Conservation (phyloP, 2,888 invertebrate genomes). For the Thecophora atra region DNA sequence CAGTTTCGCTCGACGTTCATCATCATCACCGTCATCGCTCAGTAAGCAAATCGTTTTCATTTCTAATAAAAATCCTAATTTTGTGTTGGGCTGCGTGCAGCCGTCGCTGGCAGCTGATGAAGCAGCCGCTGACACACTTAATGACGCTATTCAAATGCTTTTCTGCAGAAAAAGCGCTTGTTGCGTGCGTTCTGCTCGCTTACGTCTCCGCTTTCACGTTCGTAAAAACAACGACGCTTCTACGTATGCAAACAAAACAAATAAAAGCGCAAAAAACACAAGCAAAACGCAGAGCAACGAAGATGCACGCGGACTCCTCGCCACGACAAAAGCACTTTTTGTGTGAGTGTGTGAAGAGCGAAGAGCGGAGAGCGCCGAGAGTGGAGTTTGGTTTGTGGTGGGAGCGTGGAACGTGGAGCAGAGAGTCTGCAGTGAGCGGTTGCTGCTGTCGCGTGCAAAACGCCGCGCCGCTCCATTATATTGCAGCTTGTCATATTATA, state of each 20-base stretch:
- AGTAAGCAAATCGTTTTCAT: constrained; percentile 21
- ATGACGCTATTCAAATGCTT: constrained; percentile 32
- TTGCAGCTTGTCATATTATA: constrained; percentile 32
- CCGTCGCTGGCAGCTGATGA: constrained; percentile 7
- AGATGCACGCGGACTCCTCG: constrained; percentile 10
- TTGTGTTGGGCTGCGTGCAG: constrained; percentile 31
- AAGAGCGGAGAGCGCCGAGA: background rate
- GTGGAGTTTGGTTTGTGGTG: background rate
- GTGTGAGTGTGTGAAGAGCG: background rate
- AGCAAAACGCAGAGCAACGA: constrained; percentile 1
- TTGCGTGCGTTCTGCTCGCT: constrained; percentile 4
- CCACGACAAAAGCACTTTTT: constrained; percentile 27
- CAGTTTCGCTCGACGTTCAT: constrained; percentile 8
- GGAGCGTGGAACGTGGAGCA: background rate
- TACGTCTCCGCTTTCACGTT: constrained; percentile 29
- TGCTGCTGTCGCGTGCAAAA: constrained; percentile 21
- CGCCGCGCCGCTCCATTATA: constrained; percentile 19
- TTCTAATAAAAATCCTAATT: constrained; percentile 27
- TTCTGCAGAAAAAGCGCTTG: background rate
- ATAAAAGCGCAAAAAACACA: background rate
- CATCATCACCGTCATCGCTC: background rate
- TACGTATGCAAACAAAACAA: background rate
- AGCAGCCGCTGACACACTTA: constrained; percentile 10
- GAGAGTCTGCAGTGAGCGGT: background rate
- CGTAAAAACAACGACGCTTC: background rate